Evolutionary conservation across 2,888 invertebrate species (phyloP).

Genomic region (Drosophila anceps): DNA sequence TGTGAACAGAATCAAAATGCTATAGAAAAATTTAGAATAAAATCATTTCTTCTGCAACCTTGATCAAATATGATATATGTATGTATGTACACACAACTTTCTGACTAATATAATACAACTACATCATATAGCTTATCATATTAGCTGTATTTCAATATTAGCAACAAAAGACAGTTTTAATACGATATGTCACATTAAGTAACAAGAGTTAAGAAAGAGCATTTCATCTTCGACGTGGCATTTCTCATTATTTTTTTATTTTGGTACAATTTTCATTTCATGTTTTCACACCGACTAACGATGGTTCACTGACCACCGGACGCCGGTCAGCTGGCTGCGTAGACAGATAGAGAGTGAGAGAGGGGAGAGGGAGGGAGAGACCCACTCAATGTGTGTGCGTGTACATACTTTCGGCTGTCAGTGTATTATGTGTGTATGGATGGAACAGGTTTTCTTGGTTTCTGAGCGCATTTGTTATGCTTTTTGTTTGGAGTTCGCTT

Average conservation of each 20-base stretch:
- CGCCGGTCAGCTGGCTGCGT: conserved; percentile 55
- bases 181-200: not conserved
- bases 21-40: not conserved
- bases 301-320: conserved; percentile 69
- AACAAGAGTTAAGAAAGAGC: not conserved
- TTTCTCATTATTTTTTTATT: conserved; percentile 19
- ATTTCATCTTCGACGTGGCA: not conserved
- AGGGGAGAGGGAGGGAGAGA: conserved; percentile 11
- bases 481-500: conserved; percentile 52
- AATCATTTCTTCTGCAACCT: no score
- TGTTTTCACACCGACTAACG: conserved; percentile 45
- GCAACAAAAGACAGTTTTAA: not conserved
- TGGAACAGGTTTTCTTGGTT: conserved; percentile 60
- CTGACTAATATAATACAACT: not conserved
- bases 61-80: not conserved
- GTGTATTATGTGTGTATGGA: conserved; percentile 2
- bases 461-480: conserved; percentile 70
- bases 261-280: conserved; percentile 57
- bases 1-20: not conserved
- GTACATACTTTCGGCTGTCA: conserved; percentile 18
- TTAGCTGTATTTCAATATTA: not conserved
- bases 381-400: conserved; percentile 9
- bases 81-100: not conserved
- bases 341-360: conserved; percentile 15
- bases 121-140: not conserved